A percentile compares a stretch with the other conserved stretches of the same genome.
These are phyloP conservation scores for Geophilus truncorum DNA, from an alignment of 2,888 invertebrate genomes.

Conservation along the genomic window DNA sequence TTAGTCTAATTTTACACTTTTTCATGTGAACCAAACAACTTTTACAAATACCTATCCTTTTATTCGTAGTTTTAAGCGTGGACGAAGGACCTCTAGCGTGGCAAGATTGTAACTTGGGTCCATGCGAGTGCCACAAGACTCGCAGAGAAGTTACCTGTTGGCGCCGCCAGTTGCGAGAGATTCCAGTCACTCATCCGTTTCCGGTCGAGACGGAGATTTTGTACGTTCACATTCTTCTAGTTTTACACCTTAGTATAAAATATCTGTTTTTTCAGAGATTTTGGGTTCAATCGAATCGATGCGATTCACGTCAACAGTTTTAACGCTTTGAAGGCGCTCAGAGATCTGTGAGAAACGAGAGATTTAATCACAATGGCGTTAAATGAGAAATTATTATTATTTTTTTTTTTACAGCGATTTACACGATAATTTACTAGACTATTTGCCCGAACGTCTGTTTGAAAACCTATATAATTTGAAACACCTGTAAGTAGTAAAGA, in stretches of 20 bases:
- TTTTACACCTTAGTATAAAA: neutral
- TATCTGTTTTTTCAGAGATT: slow-evolving; percentile 57
- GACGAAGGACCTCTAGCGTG: neutral
- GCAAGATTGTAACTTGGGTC: neutral
- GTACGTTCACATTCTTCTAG: neutral
- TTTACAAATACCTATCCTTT: no score
- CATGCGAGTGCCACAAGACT: neutral
- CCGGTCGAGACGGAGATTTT: slow-evolving; percentile 28
- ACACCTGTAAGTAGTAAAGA: slow-evolving; percentile 58
- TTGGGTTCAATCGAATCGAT: slow-evolving; percentile 64
- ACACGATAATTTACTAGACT: slow-evolving; percentile 62
- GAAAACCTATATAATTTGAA: slow-evolving; percentile 59
- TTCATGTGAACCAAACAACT: no score
- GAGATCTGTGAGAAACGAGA: slow-evolving; percentile 50
- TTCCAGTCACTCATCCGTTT: slow-evolving; percentile 11
- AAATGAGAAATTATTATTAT: neutral
- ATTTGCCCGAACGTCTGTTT: slow-evolving; percentile 61
- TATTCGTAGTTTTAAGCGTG: neutral
- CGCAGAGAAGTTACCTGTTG: slow-evolving; percentile 23
- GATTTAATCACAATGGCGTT: neutral
- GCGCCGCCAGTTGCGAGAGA: neutral
- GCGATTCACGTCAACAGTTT: slow-evolving; percentile 66
- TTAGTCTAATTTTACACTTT: neutral
- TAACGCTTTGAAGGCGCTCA: slow-evolving; percentile 59
- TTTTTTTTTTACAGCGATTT: slow-evolving; percentile 55